Conservation (phyloP, 2,113 vertebrate genomes). For the Thunnus thynnus region DNA sequence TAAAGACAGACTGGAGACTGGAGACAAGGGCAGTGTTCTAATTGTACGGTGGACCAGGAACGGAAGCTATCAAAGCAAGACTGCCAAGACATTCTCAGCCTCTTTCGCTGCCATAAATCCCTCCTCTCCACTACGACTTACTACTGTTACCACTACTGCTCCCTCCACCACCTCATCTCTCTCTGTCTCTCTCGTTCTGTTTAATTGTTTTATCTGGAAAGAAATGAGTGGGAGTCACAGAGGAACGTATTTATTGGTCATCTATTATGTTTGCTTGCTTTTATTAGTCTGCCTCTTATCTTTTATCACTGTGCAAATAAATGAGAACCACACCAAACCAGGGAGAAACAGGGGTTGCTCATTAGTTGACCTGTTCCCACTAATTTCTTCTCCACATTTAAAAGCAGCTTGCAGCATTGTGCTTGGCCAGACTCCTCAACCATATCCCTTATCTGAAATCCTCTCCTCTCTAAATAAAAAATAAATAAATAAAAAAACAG, state of each 20-base stretch:
- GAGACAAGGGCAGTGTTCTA: constrained; percentile 58
- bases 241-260: not conserved
- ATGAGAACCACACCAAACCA: constrained; percentile 22
- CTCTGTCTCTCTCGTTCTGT: not conserved
- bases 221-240: not conserved
- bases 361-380: constrained; percentile 37
- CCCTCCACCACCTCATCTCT: constrained; percentile 2
- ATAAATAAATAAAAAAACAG: too few relatives aligned
- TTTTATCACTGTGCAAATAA: constrained; percentile 36
- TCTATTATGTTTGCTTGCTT: constrained; percentile 10
- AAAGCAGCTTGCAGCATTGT: constrained; percentile 40
- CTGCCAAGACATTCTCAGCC: constrained; percentile 50
- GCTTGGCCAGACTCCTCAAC: constrained; percentile 46
- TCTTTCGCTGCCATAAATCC: constrained; percentile 60
- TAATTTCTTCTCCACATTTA: constrained; percentile 49
- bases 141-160: constrained; percentile 15
- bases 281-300: constrained; percentile 20
- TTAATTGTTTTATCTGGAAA: not conserved
- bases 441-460: constrained; percentile 50
- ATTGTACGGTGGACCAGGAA: constrained; percentile 55
- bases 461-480: not conserved
- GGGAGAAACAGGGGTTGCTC: constrained; percentile 37
- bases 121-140: not conserved
- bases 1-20: constrained; percentile 41
- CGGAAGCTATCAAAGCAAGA: constrained; percentile 62